Evolutionary conservation across 2,113 vertebrate species (phyloP), one percentile per base, ranked within the genome.

Genomic region (Hemichromis elongatus): DNA sequence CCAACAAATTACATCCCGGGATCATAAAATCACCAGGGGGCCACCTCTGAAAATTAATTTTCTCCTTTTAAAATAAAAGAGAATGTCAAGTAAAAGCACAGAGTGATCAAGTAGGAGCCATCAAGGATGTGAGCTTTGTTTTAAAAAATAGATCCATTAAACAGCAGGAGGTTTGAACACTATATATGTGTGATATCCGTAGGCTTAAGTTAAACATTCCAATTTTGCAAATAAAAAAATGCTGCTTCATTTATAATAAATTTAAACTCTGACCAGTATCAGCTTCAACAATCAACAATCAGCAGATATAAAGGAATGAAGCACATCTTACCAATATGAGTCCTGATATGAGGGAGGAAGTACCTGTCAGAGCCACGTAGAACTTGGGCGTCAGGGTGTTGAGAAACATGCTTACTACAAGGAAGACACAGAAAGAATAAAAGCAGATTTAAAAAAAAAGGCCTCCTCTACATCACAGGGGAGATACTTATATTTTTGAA

Each of bases 361-460:
- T 99, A 85, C 98, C 98, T 52, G 98, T 99, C 94, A 99, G 95
- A 91, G 98, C 98, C 95, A 99, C 98, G 61, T 99, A 99, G 96
- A 99, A 99, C 96, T 99, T 99, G 94, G 98, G 98, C 10, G 98
- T 99, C 95, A 99, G 94, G 6, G 98, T 99, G 96, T 99, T 99
- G 96, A 99, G 96, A 97, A 99, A 99, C 98, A 99, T 99, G 95
- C 98, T 99, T 96, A 99, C 98, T 99, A 94, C 14, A 94, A 86
- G 87, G 93, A 89, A 89, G 53, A 91, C 77, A 94, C 93, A 94
- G 89, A 89, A 30, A 94, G 37, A 84, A 83, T 18, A 82, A 19
- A 83, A 28, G 50, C 88, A 53, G 6, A 80, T 37, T 3, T 45
- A 63, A 40, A 3, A 19, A 47, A n/a, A 83, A 30, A 2, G 4